Conservation (phyloP, 1,140 invertebrate genomes). For the Lepidostoma basale region DNA sequence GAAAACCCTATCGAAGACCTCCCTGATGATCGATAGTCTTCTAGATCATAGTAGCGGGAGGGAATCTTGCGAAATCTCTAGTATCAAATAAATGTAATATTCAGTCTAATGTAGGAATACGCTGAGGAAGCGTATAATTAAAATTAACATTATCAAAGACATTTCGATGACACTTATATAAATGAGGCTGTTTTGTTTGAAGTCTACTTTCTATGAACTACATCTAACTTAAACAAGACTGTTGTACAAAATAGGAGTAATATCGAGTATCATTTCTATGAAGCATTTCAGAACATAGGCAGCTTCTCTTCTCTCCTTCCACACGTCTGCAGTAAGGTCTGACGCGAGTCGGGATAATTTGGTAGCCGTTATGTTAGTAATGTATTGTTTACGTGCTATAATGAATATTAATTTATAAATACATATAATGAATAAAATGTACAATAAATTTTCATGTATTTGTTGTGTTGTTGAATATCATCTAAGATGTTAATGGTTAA, state of each 20-base stretch:
- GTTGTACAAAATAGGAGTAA: conserved; percentile 26
- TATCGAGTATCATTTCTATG: conserved; percentile 20
- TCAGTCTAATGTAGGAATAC: neutral
- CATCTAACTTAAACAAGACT: conserved; percentile 26
- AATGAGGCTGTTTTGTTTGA: conserved; percentile 15
- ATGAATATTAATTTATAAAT: conserved; percentile 17
- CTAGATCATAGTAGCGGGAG: conserved; percentile 34
- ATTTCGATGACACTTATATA: conserved; percentile 19
- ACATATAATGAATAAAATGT: conserved; percentile 8
- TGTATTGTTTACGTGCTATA: conserved; percentile 5
- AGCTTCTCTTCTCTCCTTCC: neutral
- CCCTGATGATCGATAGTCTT: conserved; percentile 44
- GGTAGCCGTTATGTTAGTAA: no score
- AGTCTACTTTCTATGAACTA: conserved; percentile 2
- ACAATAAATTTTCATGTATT: conserved; percentile 31
- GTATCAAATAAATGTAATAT: conserved; percentile 11
- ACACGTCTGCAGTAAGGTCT: no score
- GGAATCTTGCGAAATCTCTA: conserved; percentile 35
- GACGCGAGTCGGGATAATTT: no score
- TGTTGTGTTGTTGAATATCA: conserved; percentile 31
- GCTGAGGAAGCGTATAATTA: neutral
- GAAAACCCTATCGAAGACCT: conserved; percentile 41
- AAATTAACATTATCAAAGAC: conserved; percentile 24
- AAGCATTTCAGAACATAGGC: neutral
- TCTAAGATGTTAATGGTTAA: conserved; percentile 41